A percentile compares a stretch with the other conserved stretches of the same genome.
These are phyloP conservation scores for Entomobrya proxima DNA, from an alignment of 2,888 invertebrate species.

Conservation along the genomic window DNA sequence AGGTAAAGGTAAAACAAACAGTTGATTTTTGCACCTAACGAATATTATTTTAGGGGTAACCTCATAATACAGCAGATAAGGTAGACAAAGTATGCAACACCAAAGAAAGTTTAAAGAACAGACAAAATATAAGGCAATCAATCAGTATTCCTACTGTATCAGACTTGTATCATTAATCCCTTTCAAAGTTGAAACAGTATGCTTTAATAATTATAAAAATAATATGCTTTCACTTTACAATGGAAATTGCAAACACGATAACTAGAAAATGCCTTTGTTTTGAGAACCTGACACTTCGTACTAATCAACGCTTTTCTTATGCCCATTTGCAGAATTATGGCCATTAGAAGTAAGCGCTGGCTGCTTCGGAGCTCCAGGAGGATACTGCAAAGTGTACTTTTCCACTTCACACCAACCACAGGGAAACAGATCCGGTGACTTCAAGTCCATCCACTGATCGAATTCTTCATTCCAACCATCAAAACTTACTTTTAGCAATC, in stretches of 20 bases:
- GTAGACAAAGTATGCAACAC: too few species aligned
- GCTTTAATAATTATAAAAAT: background rate
- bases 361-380: slow-evolving; percentile 84
- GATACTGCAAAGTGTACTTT: slow-evolving; percentile 80
- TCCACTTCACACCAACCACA: slow-evolving; percentile 97
- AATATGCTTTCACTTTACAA: background rate
- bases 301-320: slow-evolving; percentile 25
- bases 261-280: background rate
- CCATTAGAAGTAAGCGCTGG: slow-evolving; percentile 77
- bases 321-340: slow-evolving; percentile 29
- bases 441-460: slow-evolving; percentile 95
- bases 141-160: background rate
- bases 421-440: slow-evolving; percentile 96
- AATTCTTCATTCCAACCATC: slow-evolving; percentile 98
- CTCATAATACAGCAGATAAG: too few species aligned
- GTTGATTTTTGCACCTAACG: too few species aligned
- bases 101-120: background rate
- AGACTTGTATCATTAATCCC: background rate
- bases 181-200: background rate
- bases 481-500: slow-evolving; percentile 93
- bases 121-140: background rate
- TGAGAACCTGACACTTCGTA: background rate
- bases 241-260: background rate
- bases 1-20: too few species aligned
- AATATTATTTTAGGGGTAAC: too few species aligned